Conservation (phyloP, 2,113 vertebrate genomes). For the Ploceus nigricollis region DNA sequence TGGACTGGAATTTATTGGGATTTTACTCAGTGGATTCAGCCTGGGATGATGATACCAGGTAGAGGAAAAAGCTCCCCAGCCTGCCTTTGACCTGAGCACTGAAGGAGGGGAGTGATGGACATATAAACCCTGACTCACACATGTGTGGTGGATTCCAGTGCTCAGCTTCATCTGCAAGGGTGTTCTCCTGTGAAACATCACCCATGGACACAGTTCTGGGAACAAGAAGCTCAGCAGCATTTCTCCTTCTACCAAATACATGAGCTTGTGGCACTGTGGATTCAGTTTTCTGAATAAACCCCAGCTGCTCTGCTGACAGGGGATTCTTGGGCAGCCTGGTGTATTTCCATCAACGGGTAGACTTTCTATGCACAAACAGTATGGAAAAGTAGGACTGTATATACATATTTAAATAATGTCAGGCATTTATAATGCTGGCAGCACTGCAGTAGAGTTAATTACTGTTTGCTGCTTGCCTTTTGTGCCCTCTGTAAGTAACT, state of each 20-base stretch:
- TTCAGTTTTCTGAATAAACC: neutral
- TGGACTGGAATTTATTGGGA: neutral
- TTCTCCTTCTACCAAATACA: neutral
- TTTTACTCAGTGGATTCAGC: neutral
- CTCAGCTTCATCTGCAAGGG: neutral
- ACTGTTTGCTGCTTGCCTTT: neutral
- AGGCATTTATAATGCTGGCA: neutral
- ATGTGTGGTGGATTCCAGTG: rapidly evolving
- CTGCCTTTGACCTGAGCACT: neutral
- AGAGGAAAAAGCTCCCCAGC: neutral
- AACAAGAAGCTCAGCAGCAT: neutral
- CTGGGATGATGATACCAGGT: neutral
- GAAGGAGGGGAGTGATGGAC: neutral
- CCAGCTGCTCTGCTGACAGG: neutral
- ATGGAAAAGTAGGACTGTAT: neutral
- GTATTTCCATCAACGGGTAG: rapidly evolving
- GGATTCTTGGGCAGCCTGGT: neutral
- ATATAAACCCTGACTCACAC: neutral
- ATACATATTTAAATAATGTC: neutral
- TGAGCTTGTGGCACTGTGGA: neutral
- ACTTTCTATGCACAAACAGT: neutral
- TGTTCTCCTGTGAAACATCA: neutral
- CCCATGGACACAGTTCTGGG: neutral
- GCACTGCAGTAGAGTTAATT: neutral
- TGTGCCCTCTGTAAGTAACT: neutral